Percentiles rank a stretch among this genome's conserved stretches.
These are phyloP conservation scores for Cerastoderma edule DNA, from an alignment of 2,888 invertebrate species.

Conservation along the genomic window DNA sequence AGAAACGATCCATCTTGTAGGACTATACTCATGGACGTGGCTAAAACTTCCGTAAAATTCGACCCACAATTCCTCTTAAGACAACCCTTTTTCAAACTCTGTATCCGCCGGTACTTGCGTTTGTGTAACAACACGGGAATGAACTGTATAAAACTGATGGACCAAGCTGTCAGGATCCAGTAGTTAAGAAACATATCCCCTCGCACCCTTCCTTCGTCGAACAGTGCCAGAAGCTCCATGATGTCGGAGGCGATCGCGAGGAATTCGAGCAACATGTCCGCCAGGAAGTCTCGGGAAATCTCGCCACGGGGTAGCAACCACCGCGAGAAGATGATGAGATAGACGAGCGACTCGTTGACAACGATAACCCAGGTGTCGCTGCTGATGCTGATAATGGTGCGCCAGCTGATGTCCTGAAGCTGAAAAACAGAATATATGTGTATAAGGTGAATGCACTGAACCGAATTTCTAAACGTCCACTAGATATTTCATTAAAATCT, in stretches of 20 bases:
- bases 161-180: conserved; percentile 74
- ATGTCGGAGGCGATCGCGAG: conserved; percentile 78
- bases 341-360: conserved; percentile 50
- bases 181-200: conserved; percentile 74
- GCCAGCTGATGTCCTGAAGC: conserved; percentile 20
- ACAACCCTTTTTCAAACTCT: neutral
- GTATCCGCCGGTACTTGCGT: conserved; percentile 17
- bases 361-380: conserved; percentile 51
- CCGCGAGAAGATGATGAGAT: conserved; percentile 44
- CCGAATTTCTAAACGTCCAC: no score
- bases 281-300: conserved; percentile 75
- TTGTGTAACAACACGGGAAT: conserved; percentile 67
- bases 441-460: no score
- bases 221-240: conserved; percentile 63
- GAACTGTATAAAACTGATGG: conserved; percentile 79
- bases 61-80: conserved; percentile 27
- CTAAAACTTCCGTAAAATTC: conserved; percentile 25
- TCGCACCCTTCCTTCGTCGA: conserved; percentile 62
- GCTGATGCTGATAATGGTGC: conserved; percentile 3
- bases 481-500: no score
- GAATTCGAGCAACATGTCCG: conserved; percentile 78
- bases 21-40: conserved; percentile 33
- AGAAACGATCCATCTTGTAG: conserved; percentile 69
- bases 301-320: conserved; percentile 53
- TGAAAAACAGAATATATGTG: neutral